A percentile compares a stretch with the other conserved stretches of the same genome.
Evolutionary conservation across 2,888 invertebrate species (phyloP).

Genomic region (Eutolmus rufibarbis): DNA sequence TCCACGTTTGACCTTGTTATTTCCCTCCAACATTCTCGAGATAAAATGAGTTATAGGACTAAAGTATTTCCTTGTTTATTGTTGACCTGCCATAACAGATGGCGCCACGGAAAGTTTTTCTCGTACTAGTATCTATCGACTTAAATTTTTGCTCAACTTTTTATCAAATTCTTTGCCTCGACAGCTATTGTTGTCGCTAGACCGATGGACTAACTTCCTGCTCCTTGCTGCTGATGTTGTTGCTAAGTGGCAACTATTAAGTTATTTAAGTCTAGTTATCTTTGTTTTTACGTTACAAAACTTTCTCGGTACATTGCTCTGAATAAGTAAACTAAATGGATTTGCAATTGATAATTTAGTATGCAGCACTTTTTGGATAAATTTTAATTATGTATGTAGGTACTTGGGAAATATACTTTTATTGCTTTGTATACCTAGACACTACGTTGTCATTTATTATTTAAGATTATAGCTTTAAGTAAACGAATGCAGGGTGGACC

Average conservation of each 20-base stretch:
- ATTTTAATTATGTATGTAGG: too few relatives aligned
- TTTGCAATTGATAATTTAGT: too few relatives aligned
- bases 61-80: not conserved
- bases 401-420: too few relatives aligned
- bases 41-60: not conserved
- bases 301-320: not conserved
- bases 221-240: not conserved
- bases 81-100: not conserved
- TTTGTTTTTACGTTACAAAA: not conserved
- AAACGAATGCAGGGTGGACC: too few relatives aligned
- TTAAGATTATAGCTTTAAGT: too few relatives aligned
- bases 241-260: not conserved
- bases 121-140: not conserved
- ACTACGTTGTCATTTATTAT: too few relatives aligned
- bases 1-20: slow-evolving; percentile 11
- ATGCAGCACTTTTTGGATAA: too few relatives aligned
- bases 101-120: not conserved
- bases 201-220: not conserved
- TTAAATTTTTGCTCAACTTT: not conserved
- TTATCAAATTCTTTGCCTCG: not conserved
- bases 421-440: too few relatives aligned
- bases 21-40: not conserved
- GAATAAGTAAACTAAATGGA: not conserved
- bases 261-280: not conserved
- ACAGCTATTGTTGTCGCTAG: not conserved